A percentile compares a stretch with the other conserved stretches of the same genome.
phyloP scores from a whole-genome alignment of 2,888 invertebrate species.

The Vanessa cardui region DNA sequence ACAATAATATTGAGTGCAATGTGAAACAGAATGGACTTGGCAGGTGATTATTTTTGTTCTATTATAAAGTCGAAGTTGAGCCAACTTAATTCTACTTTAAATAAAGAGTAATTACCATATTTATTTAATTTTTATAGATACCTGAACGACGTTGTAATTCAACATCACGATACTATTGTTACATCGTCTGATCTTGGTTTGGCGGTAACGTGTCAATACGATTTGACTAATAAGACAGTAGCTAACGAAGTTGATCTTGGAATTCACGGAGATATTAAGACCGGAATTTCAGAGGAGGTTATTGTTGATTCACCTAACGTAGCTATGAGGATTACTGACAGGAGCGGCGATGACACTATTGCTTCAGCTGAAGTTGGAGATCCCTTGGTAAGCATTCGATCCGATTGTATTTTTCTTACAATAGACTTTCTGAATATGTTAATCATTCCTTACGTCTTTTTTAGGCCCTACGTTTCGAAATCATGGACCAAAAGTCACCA shows the following conservation, averaged over 20 bases:
- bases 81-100: not conserved
- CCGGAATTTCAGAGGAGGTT: slow-evolving; percentile 93
- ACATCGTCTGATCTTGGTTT: slow-evolving; percentile 96
- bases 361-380: slow-evolving; percentile 96
- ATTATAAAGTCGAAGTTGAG: not conserved
- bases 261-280: slow-evolving; percentile 93
- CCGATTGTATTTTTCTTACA: not conserved
- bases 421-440: not conserved
- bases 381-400: slow-evolving; percentile 83
- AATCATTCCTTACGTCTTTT: slow-evolving; percentile 55
- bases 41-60: slow-evolving; percentile 67
- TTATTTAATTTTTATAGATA: slow-evolving; percentile 70
- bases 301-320: slow-evolving; percentile 97
- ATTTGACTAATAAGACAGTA: slow-evolving; percentile 96
- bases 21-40: slow-evolving; percentile 94
- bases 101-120: not conserved
- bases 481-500: slow-evolving; percentile 95
- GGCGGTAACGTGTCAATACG: slow-evolving; percentile 96
- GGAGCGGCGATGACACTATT: slow-evolving; percentile 92
- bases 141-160: slow-evolving; percentile 96
- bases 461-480: slow-evolving; percentile 93
- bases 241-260: slow-evolving; percentile 95
- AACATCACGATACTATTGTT: slow-evolving; percentile 97
- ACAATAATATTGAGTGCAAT: slow-evolving; percentile 96
- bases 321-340: slow-evolving; percentile 95